Evolutionary conservation across 2,113 vertebrate genomes (phyloP), one percentile per base, ranked within the genome.

Genomic region (Alethe diademata): DNA sequence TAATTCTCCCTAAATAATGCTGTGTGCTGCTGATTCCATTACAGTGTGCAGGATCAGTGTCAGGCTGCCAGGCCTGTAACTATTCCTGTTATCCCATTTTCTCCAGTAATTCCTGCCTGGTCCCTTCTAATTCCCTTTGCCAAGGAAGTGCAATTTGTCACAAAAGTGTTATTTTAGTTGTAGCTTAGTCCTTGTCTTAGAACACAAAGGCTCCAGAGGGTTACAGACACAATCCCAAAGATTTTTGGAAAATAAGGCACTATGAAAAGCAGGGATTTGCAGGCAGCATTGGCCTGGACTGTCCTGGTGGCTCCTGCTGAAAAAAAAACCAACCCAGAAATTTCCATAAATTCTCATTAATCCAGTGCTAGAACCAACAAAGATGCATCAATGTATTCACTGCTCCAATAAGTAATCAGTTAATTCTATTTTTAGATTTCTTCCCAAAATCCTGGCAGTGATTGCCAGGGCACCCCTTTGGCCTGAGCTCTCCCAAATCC

Each of bases 401-500:
- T 20, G 20, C 64, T 67, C 43, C 53, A 5, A 1, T 2, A 24
- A 36, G 11, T 1, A 3, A 25, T 28, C 9, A 0, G 5, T 7
- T 51, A 3, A 28, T 66, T 71, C n/a, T 5, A 47, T 45, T 58
- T 31, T 6, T 11, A 11, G 9, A 9, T 78, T 80, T 70, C 40
- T 40, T 12, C 69, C 51, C 31, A 7, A 40, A 56, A 24, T 17
- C 16, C 13, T 57, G 76, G 42, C 40, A 4, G 35, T 0, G 71
- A 35, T 4, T 35, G 25, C 3, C 48, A 11, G 48, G 29, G 11
- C 8, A 10, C 36, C 36, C 12, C 1, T 26, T 40, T 40, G 78
- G 43, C 64, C 38, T 19, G 20, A 53, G 45, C 26, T 1, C 64
- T 24, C 66, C 22, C 26, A 40, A 29, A 14, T 69, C 45, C 35